Evolutionary conservation across 2,113 vertebrate species (phyloP).

Genomic region (Salvelinus namaycush): DNA sequence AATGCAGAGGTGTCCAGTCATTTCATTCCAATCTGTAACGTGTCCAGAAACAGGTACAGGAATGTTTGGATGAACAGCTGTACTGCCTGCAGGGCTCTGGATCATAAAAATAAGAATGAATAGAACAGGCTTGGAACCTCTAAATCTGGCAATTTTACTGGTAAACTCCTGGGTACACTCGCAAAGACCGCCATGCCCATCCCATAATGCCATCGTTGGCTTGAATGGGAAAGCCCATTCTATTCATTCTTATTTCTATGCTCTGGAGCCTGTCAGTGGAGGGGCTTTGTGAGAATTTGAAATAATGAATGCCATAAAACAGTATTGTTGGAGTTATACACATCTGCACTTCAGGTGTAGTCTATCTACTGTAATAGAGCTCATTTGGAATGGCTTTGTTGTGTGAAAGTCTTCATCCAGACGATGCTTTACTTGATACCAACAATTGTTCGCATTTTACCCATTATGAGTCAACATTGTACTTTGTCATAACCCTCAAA

Average conservation of each 20-base stretch:
- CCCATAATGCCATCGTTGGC: too few relatives aligned
- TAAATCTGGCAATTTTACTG: too few relatives aligned
- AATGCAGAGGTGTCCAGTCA: not conserved
- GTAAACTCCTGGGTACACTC: too few relatives aligned
- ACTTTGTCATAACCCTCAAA: not conserved
- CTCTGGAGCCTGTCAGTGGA: not conserved
- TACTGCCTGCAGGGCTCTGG: not conserved
- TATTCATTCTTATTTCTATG: too few relatives aligned
- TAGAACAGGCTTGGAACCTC: too few relatives aligned
- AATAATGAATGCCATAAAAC: not conserved
- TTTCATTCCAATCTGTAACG: not conserved
- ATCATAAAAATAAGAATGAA: not conserved
- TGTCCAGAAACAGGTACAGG: not conserved
- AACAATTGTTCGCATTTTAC: too few relatives aligned
- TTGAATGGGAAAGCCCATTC: too few relatives aligned
- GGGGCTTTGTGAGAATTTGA: not conserved
- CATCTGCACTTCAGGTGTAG: not conserved
- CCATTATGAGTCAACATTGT: too few relatives aligned
- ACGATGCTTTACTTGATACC: not conserved
- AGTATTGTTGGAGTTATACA: not conserved
- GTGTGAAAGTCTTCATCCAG: not conserved
- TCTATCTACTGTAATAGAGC: not conserved
- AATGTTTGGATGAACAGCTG: constrained; percentile 7
- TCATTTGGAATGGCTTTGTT: not conserved
- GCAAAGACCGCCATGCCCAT: too few relatives aligned